Evolutionary conservation across 2,113 vertebrate genomes (phyloP), one percentile per base, ranked within the genome.

Genomic region (Sceloporus tristichus): DNA sequence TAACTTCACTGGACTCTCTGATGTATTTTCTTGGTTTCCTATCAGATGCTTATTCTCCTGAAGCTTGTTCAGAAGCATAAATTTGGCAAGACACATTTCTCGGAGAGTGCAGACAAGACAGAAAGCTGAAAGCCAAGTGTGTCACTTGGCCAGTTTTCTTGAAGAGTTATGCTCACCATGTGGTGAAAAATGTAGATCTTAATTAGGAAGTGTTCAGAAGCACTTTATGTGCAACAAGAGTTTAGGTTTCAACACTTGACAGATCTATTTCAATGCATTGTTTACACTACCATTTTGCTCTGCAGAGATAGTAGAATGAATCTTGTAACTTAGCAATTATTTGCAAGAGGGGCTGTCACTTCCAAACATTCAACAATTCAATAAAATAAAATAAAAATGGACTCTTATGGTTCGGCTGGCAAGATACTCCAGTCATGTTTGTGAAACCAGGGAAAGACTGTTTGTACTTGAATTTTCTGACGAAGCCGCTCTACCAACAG

Each of bases 381-480:
- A 29, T 87, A 77, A 48, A 48, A 19, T 19, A 77, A 87, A 87
- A 21, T 89, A 29, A 27, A 29, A 27, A 74, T 74, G 87, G 34
- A 82, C 2, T 81, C 1, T 0, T 83, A 48, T 68, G 65, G 79
- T 16, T 81, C 9, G 74, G 29, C 73, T 71, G 14, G 80, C 13
- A 83, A 25, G 65, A 25, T 80, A 54, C 21, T n/a, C 87, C 84
- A 68, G n/a, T 56, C 48, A 34, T 29, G 70, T 65, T 66, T 84
- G 6, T 42, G 73, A 75, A 56, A 71, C 42, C 42, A 18, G 59
- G 40, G 53, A 88, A 83, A 87, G 83, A 73, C 54, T 89, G 0
- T 92, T 85, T 78, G 70, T 78, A 82, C 42, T 89, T n/a, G 53
- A 11, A 48, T 91, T 93, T 87, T 87, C 85, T 85, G 80, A 74